phyloP scores from a whole-genome alignment of 2,888 invertebrate genomes.

The Melangyna quadrimaculata region DNA sequence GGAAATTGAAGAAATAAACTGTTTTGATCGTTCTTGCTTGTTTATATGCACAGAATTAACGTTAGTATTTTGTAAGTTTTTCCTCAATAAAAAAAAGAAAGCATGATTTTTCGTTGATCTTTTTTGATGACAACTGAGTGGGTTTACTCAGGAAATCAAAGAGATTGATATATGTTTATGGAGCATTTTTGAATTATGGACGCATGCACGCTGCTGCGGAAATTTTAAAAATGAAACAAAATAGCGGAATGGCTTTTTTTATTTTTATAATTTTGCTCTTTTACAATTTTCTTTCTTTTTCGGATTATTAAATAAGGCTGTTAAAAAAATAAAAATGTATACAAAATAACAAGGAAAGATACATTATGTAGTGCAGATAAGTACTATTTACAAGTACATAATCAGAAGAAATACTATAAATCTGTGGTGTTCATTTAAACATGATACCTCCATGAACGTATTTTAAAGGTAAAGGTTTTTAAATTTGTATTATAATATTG shows the following conservation, averaged over 20 bases:
- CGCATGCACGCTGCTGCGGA: background rate
- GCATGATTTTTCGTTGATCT: background rate
- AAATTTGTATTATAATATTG: no score
- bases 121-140: background rate
- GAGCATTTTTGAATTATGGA: background rate
- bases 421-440: no score
- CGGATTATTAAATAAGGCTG: no score
- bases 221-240: background rate
- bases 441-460: no score
- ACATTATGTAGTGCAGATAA: no score
- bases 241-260: background rate
- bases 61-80: background rate
- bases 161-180: background rate
- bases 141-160: background rate
- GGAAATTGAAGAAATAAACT: constrained; percentile 9
- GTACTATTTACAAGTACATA: no score
- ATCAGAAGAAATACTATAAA: no score
- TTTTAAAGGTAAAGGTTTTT: no score
- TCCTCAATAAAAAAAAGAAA: background rate
- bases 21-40: background rate
- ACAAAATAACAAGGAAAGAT: no score
- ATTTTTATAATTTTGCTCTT: background rate
- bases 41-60: background rate
- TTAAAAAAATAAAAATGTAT: no score
- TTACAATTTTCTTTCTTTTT: background rate